Percentiles rank a stretch among this genome's conserved stretches.
phyloP scores from a whole-genome alignment of 1,140 invertebrate genomes.

The Conus betulinus region DNA sequence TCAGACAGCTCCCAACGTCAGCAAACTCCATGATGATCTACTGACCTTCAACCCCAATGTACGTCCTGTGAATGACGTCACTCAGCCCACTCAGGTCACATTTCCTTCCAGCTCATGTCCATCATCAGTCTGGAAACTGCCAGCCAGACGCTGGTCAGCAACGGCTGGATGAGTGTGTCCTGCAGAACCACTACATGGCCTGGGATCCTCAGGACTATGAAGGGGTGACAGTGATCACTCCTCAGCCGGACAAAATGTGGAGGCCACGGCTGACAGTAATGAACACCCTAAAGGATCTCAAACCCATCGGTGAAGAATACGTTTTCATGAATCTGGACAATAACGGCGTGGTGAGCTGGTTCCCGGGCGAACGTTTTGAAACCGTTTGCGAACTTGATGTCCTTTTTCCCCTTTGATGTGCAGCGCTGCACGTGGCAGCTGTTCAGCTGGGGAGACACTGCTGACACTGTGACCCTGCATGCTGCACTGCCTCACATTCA shows the following conservation, averaged over 20 bases:
- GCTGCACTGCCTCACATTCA: background rate
- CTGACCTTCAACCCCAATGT: too few relatives aligned
- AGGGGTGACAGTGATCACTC: background rate
- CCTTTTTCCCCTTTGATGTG: conserved; percentile 27
- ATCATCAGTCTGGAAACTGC: conserved; percentile 25
- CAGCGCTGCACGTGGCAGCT: conserved; percentile 23
- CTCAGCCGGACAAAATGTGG: conserved; percentile 24
- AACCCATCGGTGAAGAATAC: conserved; percentile 20
- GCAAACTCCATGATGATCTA: too few relatives aligned
- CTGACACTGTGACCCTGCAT: background rate
- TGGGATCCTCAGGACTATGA: conserved; percentile 29
- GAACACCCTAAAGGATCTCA: conserved; percentile 26
- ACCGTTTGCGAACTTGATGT: conserved; percentile 23
- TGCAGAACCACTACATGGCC: conserved; percentile 22
- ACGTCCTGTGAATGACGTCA: too few relatives aligned
- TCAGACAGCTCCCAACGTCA: too few relatives aligned
- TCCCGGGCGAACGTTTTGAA: conserved; percentile 19
- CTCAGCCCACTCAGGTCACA: background rate
- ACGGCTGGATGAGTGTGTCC: conserved; percentile 19
- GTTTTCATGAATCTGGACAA: background rate
- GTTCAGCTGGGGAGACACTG: background rate
- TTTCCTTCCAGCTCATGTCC: conserved; percentile 35
- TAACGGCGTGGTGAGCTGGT: conserved; percentile 12
- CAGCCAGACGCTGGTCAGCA: conserved; percentile 22
- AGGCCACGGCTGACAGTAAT: conserved; percentile 5